Evolutionary conservation across 2,888 invertebrate species (phyloP).

Genomic region (Vannuccia rotundouncinata): DNA sequence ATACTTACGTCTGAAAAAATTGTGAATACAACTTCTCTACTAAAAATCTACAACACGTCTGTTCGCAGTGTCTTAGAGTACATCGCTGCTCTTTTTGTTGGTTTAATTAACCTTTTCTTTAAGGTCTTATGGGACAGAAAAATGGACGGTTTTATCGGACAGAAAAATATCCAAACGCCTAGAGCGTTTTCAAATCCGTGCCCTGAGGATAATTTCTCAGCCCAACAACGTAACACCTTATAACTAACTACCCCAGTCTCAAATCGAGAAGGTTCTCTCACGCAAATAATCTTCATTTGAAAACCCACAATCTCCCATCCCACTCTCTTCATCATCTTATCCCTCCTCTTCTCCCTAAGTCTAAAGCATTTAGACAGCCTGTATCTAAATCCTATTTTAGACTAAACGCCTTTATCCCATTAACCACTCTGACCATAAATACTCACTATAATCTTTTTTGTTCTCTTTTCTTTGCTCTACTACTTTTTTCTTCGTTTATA

Average conservation of each 20-base stretch:
- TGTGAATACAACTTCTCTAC: too few species aligned
- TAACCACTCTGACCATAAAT: neutral
- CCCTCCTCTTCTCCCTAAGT: constrained; percentile 7
- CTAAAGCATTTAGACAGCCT: neutral
- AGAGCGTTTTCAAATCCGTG: neutral
- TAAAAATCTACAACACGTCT: too few species aligned
- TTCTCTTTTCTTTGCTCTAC: neutral
- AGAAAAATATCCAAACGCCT: constrained; percentile 18
- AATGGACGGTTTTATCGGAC: too few species aligned
- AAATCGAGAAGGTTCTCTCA: constrained; percentile 17
- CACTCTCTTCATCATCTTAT: neutral
- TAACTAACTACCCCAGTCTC: constrained; percentile 18
- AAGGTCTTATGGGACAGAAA: too few species aligned
- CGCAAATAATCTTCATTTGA: neutral
- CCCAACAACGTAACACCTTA: constrained; percentile 5
- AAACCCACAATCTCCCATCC: constrained; percentile 1
- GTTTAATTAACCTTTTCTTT: too few species aligned
- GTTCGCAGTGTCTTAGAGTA: too few species aligned
- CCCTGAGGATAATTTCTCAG: neutral
- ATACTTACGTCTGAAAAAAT: too few species aligned
- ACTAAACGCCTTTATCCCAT: neutral
- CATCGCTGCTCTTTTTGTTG: too few species aligned
- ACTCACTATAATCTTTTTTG: neutral
- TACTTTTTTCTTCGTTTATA: neutral
- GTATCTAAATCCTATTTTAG: neutral